Base-by-base conservation (phyloP, 2,113 vertebrate genomes). In the Talpa occidentalis region DNA sequence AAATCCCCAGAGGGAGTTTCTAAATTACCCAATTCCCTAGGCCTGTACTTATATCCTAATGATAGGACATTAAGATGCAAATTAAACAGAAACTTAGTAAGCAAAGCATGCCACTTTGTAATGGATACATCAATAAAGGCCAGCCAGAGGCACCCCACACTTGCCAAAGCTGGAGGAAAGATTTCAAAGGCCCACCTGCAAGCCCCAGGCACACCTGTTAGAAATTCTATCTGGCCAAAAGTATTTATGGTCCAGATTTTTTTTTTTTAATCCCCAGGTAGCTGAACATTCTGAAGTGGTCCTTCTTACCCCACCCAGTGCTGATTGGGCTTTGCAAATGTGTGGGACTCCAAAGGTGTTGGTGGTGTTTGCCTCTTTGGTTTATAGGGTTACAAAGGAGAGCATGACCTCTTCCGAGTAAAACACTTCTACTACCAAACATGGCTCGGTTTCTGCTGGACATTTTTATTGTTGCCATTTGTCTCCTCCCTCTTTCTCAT, bases 41-140 rank as follows among this genome's bases (percentile, higher is more conserved):
- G 94, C 72, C 80, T 37, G 32, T 94, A 93, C 95, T 97, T 96
- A 96, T 88, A 93, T 54, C 92, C 92, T 97, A 97, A 97, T 97
- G 97, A 97, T 95, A 92, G 96, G 77, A 95, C 94, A 97, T 97
- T 97, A 97, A 97, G 95, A 97, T 97, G 97, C 87, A 97, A 97
- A 97, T 97, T 77, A 96, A 95, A 97, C 90, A 97, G 96, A 96
- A 97, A 97, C 94, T 96, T 96, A 90, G 96, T 80, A 96, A 96
- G 93, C 96, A 97, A 95, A 97, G 94, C 94, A 92, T 95, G 97
- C 88, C 94, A 93, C 77, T 93, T 96, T 96, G 76, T 97, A 97
- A 97, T 95, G 93, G 89, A 47, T 80, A 77, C 86, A 97, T 95
- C 94, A 91, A 95, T 96, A 97, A 97, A 93, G 59, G 59, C 6